Percentiles rank a stretch among this genome's conserved stretches.
Conservation (phyloP, 2,888 invertebrate genomes). For the Thera britannica region DNA sequence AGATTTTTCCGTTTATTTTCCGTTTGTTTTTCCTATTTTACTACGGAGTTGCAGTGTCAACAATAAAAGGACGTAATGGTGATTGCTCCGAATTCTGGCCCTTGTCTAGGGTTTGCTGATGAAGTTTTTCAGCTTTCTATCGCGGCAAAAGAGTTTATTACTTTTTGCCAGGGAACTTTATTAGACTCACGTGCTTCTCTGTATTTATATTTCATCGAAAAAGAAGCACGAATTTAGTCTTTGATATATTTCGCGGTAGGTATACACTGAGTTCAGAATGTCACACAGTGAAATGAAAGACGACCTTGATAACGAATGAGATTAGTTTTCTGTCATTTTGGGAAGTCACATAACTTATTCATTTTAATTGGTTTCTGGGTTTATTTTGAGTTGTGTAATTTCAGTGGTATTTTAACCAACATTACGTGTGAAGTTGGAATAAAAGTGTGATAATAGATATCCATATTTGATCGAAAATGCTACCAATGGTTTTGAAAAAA, state of each 20-base stretch:
- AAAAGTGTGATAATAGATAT: no score
- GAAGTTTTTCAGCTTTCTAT: conserved; percentile 11
- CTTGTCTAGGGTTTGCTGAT: conserved; percentile 16
- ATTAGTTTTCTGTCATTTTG: no score
- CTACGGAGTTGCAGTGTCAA: conserved; percentile 21
- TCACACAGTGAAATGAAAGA: no score
- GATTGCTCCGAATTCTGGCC: conserved; percentile 32
- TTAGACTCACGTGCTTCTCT: conserved; percentile 17
- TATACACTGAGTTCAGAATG: no score
- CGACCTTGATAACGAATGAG: no score
- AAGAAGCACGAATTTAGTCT: background rate
- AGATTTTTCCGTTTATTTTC: conserved; percentile 19
- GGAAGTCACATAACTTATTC: no score
- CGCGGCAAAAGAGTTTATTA: conserved; percentile 8
- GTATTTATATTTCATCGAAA: background rate
- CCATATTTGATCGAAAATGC: no score
- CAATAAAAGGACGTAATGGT: conserved; percentile 29
- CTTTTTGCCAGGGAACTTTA: conserved; percentile 16
- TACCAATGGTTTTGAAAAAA: no score
- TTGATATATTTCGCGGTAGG: background rate
- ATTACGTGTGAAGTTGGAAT: no score
- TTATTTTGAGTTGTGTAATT: no score
- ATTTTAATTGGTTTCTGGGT: no score
- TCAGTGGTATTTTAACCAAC: no score
- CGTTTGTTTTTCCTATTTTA: conserved; percentile 2